Evolutionary conservation across 2,113 vertebrate species (phyloP).

Genomic region (Odocoileus virginianus): DNA sequence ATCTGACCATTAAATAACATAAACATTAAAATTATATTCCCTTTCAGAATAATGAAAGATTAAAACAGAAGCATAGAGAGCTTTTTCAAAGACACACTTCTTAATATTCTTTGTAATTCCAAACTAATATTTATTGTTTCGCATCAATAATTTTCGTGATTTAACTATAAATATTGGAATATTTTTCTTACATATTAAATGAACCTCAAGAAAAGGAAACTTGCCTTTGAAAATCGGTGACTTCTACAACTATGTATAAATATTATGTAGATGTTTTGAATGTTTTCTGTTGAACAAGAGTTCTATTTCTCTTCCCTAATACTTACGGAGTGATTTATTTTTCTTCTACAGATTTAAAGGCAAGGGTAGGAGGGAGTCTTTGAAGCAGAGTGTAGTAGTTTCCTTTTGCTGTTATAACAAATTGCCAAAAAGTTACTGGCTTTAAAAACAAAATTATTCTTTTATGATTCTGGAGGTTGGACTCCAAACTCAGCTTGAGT

Average conservation of each 20-base stretch:
- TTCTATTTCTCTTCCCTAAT: constrained; percentile 12
- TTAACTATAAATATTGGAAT: constrained; percentile 11
- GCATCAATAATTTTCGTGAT: constrained; percentile 33
- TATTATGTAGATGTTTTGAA: constrained; percentile 11
- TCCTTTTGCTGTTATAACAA: not conserved
- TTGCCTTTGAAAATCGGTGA: constrained; percentile 42
- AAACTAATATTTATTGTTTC: constrained; percentile 11
- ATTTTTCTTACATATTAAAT: not conserved
- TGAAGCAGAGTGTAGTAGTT: not conserved
- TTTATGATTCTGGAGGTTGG: not conserved
- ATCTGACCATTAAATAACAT: constrained; percentile 14
- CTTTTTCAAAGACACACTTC: not conserved
- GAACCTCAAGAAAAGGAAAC: constrained; percentile 10
- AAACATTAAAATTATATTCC: constrained; percentile 34
- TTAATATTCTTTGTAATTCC: constrained; percentile 22
- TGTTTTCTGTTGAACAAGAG: constrained; percentile 33
- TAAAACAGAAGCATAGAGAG: constrained; percentile 1
- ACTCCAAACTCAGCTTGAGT: not conserved
- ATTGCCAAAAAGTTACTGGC: not conserved
- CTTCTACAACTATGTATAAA: constrained; percentile 49
- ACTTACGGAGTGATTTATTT: not conserved
- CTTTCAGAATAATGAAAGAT: constrained; percentile 39
- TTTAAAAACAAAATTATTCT: not conserved
- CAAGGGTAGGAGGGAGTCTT: not conserved
- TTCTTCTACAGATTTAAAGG: constrained; percentile 9